Base-by-base conservation (phyloP, 2,113 vertebrate species). In the Elephas maximus region DNA sequence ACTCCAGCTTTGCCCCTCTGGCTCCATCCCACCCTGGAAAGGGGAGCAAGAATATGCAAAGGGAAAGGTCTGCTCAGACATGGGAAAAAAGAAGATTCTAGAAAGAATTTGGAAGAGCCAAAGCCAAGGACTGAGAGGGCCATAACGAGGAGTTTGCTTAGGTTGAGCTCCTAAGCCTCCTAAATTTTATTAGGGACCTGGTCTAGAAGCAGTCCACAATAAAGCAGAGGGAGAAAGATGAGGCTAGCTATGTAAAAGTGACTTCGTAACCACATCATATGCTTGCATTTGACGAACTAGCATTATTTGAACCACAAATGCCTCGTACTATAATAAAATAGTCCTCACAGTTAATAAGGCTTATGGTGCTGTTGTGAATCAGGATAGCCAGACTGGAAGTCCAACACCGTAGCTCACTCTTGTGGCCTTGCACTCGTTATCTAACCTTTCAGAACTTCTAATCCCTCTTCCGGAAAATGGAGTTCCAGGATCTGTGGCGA, bases 401-500 rank as follows among this genome's bases (percentile, higher is more conserved):
- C 79, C 20, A 77, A 28, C 7, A 12, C 28, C 1, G 9, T 7
- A 51, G 48, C 30, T 62, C 18, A 28, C 91, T 10, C 4, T 73
- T 33, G 37, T 9, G 3, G 78, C 51, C 33, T 28, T 0, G 5
- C 60, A 71, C 18, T 45, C 8, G 2, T 57, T n/a, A 48, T 20
- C 57, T 79, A 57, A 74, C 33, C 10, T 76, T 73, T 60, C 73
- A 44, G 37, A 24, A 23, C 18, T 44, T 76, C 45, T 2, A 33
- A 65, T 84, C 82, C 71, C 73, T 73, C 67, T 93, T 51, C 48
- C 45, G 57, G 48, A 97, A 94, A 30, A 57, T 37, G 41, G 73
- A 17, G 4, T 53, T 88, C 11, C 65, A 80, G 77, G 67, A 51
- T 65, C 85, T 84, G 15, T 45, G 21, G 8, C 44, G 28, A 76